phyloP scores from a whole-genome alignment of 37 sponge, comb jelly and placozoan species.

The Agelas oroides region DNA sequence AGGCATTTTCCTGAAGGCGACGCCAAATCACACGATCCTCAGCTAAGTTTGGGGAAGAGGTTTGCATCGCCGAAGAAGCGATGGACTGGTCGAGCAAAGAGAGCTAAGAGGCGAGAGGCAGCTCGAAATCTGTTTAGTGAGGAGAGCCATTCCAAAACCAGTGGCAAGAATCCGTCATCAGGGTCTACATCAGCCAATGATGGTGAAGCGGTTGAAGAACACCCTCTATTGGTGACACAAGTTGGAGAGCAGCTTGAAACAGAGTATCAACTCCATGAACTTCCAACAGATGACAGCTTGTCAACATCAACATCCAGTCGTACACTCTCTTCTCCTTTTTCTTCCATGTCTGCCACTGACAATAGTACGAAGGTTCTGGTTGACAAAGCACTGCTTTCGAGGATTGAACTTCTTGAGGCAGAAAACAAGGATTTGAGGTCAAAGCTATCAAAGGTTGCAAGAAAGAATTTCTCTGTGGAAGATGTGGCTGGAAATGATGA shows the following conservation, averaged over 20 bases:
- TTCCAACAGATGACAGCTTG: conserved; percentile 21
- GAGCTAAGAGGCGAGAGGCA: conserved; percentile 19
- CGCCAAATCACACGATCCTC: conserved; percentile 14
- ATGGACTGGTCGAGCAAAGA: conserved; percentile 17
- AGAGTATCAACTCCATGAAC: conserved; percentile 40
- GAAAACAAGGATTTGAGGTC: conserved; percentile 7
- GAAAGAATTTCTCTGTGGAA: neutral
- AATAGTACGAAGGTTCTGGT: neutral
- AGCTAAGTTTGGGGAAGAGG: conserved; percentile 18
- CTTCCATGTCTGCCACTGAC: neutral
- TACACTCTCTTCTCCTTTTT: neutral
- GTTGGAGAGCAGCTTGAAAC: conserved; percentile 30
- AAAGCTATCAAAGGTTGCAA: neutral
- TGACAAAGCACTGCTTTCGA: conserved; percentile 19
- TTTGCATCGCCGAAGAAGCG: conserved; percentile 46
- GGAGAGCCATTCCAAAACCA: neutral
- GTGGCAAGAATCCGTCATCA: neutral
- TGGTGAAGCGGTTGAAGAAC: conserved; percentile 4
- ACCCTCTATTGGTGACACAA: conserved; percentile 6
- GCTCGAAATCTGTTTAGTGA: conserved; percentile 1
- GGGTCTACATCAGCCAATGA: neutral
- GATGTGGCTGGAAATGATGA: neutral
- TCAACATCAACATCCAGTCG: neutral
- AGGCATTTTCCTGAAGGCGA: conserved; percentile 43
- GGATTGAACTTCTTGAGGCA: conserved; percentile 33